Evolutionary conservation across 2,113 vertebrate genomes (phyloP).

Genomic region (Ptilorrhoa leucosticta): DNA sequence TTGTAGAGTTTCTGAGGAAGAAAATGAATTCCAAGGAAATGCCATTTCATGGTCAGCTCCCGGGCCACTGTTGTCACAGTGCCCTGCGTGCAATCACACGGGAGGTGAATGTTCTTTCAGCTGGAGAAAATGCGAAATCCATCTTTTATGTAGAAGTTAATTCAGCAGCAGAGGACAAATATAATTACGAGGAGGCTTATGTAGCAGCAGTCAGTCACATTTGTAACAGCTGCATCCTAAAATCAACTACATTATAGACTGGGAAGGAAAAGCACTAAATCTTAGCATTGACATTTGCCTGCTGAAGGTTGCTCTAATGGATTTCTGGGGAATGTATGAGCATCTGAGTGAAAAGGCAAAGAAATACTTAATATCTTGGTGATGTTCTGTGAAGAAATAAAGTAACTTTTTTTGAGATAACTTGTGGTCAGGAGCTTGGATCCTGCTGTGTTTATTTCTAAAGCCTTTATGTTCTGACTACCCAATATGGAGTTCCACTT

Average conservation of each 20-base stretch:
- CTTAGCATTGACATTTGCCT: background rate
- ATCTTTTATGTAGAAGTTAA: background rate
- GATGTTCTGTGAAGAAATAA: background rate
- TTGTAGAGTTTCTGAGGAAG: background rate
- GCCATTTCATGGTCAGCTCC: background rate
- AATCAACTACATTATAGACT: background rate
- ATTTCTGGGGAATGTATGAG: background rate
- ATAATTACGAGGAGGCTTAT: background rate
- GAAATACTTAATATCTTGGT: background rate
- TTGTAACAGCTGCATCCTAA: background rate
- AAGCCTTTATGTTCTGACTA: background rate
- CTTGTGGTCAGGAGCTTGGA: background rate
- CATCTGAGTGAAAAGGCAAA: background rate
- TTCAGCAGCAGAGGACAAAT: background rate
- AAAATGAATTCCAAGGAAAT: background rate
- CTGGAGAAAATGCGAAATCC: background rate
- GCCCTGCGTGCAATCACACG: background rate
- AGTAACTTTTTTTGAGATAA: background rate
- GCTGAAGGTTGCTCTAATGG: background rate
- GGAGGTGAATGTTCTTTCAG: background rate
- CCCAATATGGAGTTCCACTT: background rate
- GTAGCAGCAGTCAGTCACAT: background rate
- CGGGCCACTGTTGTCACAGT: background rate
- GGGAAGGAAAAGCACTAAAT: background rate
- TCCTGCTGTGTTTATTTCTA: background rate